Percentiles rank a stretch among this genome's conserved stretches.
phyloP scores from a whole-genome alignment of 2,113 vertebrate species.

The Picathartes gymnocephalus region DNA sequence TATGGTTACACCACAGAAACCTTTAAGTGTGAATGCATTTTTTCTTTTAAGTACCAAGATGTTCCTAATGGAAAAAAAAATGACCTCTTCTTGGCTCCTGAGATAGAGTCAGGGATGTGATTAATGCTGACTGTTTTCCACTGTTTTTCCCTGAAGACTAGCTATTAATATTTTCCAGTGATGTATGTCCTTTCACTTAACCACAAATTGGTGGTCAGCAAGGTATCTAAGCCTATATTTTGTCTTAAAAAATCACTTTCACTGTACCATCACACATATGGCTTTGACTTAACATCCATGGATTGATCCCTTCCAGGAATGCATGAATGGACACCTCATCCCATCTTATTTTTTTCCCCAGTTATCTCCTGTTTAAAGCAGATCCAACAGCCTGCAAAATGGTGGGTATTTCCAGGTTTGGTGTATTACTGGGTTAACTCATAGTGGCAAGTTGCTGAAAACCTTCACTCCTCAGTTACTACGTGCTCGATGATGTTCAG shows the following conservation, averaged over 20 bases:
- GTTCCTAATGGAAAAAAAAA: conserved; percentile 55
- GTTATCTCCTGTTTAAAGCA: not conserved
- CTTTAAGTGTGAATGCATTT: conserved; percentile 62
- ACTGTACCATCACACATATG: not conserved
- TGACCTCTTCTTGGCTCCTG: conserved; percentile 53
- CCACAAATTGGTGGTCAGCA: conserved; percentile 54
- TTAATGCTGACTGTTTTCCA: conserved; percentile 49
- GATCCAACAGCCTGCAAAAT: not conserved
- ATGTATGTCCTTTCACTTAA: conserved; percentile 54
- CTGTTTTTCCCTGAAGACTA: conserved; percentile 48
- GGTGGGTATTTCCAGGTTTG: not conserved
- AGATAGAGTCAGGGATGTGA: conserved; percentile 56
- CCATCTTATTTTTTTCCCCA: not conserved
- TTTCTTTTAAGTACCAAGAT: conserved; percentile 62
- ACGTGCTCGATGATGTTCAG: not conserved
- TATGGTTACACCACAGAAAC: conserved; percentile 63
- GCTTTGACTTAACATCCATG: not conserved
- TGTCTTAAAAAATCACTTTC: not conserved
- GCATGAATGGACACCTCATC: not conserved
- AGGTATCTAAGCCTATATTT: conserved; percentile 1
- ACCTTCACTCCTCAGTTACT: not conserved
- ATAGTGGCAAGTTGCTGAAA: not conserved
- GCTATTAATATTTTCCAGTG: conserved; percentile 59
- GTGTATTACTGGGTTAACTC: not conserved
- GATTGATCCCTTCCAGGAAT: not conserved